Percentiles rank a stretch among this genome's conserved stretches.
Evolutionary conservation across 2,797 vertebrate genomes (phyloP).

Genomic region (Diplodus sargus): DNA sequence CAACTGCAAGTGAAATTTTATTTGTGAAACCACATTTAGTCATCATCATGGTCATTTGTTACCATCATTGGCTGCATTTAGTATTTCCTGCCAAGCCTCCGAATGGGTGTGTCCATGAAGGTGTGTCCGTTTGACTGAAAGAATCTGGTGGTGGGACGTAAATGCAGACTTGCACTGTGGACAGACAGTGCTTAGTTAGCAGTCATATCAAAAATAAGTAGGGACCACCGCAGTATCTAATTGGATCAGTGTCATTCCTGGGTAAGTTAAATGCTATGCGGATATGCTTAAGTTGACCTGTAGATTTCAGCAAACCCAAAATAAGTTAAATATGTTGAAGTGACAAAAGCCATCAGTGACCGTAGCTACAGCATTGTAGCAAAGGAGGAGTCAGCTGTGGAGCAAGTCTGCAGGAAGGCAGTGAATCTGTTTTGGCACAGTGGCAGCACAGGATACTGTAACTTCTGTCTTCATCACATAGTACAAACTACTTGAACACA

Average conservation of each 20-base stretch:
- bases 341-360: no score
- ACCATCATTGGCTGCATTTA: no score
- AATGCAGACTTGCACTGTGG: neutral
- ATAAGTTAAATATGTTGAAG: no score
- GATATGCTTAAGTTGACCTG: no score
- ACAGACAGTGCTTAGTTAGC: neutral
- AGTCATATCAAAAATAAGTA: neutral
- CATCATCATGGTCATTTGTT: no score
- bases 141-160: no score
- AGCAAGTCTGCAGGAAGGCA: neutral
- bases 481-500: neutral
- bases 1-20: neutral
- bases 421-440: neutral
- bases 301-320: no score
- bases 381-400: neutral
- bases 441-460: neutral
- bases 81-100: neutral
- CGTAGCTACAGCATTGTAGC: no score
- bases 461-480: neutral
- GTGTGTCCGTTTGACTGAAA: constrained; percentile 1
- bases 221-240: neutral
- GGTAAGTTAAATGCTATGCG: no score
- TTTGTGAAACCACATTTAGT: no score
- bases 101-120: neutral
- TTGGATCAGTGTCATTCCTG: no score